Base-by-base conservation (phyloP, 1,140 invertebrate genomes). In the Calliopsis andreniformis region DNA sequence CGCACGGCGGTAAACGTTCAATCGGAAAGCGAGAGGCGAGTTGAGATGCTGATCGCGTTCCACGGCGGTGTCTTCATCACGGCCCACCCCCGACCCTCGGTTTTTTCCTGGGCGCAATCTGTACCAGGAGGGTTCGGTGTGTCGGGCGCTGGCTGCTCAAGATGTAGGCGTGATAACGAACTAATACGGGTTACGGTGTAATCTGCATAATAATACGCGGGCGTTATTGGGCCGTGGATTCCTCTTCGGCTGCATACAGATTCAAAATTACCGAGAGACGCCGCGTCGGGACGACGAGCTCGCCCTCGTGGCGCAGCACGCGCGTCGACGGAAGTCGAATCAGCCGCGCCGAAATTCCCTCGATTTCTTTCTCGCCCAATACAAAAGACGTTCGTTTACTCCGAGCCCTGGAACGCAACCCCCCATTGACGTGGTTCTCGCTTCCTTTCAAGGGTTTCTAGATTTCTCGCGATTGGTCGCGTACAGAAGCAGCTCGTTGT, bases 181-280 rank as follows among this genome's bases (percentile, higher is more conserved):
- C 91, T 91, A 91, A 91, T 92, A 91, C 87, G 83, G 88, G 88
- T 89, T 91, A 89, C 87, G 79, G 79, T 85, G 86, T 89, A 91
- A 92, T 92, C 86, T 92, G 89, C 90, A 92, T 92, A 90, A 92
- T 91, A 92, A 92, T 91, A 84, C 86, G 77, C 76, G 76, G 72
- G 76, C 81, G 86, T 90, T 91, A 91, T 89, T 90, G 88, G 85
- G 80, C 87, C 76, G 87, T 89, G 88, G 86, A 90, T 91, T 90
- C 88, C 89, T 89, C 87, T 87, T 89, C 84, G 67, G 86, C 78
- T 88, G 90, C 90, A 91, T 91, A 91, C 90, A 91, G 90, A 92
- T 92, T 91, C 90, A 89, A 91, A 91, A 92, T 91, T 92, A 91
- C 85, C 85, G 82, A 84, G 86, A 87, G 79, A 70, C 79, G 35